These are phyloP conservation scores for Anoplius nigerrimus DNA, from an alignment of 2,888 invertebrate species.

Conservation along the genomic window DNA sequence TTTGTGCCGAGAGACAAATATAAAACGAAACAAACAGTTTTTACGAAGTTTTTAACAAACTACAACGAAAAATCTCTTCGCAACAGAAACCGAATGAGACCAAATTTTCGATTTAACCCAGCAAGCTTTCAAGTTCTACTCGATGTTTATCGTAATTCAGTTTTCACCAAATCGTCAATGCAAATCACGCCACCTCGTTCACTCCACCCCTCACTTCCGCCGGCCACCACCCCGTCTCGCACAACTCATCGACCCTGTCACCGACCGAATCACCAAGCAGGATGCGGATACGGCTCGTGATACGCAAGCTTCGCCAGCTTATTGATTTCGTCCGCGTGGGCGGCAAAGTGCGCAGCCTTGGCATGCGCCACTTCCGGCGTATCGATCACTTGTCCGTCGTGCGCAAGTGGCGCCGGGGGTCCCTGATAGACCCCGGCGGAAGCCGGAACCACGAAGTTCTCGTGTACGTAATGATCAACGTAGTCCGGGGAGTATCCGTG, in stretches of 20 bases:
- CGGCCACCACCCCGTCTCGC: neutral
- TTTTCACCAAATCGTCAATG: no score
- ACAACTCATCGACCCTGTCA: slow-evolving; percentile 17
- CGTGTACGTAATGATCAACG: slow-evolving; percentile 1
- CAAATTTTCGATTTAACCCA: no score
- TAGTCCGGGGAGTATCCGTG: slow-evolving; percentile 12
- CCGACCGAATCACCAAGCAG: slow-evolving; percentile 14
- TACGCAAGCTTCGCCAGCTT: slow-evolving; percentile 41
- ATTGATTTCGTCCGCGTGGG: slow-evolving; percentile 59
- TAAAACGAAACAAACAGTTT: no score
- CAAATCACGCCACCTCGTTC: no score
- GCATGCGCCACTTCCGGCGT: slow-evolving; percentile 70
- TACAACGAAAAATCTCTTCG: no score
- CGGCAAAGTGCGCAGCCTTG: slow-evolving; percentile 66
- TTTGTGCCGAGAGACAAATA: no score
- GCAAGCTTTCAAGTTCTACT: no score
- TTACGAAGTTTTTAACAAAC: no score
- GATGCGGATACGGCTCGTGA: slow-evolving; percentile 27
- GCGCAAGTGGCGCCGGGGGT: slow-evolving; percentile 63
- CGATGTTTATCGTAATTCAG: no score
- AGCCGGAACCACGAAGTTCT: slow-evolving; percentile 23
- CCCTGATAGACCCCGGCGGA: slow-evolving; percentile 54
- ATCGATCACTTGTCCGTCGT: slow-evolving; percentile 65
- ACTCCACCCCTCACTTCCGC: no score
- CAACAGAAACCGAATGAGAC: no score